Evolutionary conservation across 2,113 vertebrate genomes (phyloP).

Genomic region (Eurypyga helias): DNA sequence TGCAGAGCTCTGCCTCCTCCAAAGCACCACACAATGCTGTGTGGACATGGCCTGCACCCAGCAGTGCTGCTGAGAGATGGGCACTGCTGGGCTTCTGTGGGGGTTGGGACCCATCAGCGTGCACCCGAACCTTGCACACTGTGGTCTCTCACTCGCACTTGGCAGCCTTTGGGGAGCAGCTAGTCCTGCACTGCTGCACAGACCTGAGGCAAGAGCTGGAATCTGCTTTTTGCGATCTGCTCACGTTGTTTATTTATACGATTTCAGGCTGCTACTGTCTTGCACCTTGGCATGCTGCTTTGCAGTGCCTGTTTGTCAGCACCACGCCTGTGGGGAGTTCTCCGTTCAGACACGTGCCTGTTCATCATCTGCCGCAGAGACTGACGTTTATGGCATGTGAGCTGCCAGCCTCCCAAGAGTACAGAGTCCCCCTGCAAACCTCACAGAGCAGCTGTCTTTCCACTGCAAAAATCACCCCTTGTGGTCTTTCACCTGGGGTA

Average conservation of each 20-base stretch:
- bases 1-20: not conserved
- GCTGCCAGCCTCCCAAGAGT: not conserved
- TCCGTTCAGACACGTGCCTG: not conserved
- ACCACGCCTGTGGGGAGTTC: not conserved
- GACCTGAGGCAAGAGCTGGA: not conserved
- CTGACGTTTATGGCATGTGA: not conserved
- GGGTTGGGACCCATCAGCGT: accelerated
- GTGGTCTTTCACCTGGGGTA: not conserved
- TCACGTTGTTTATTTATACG: not conserved
- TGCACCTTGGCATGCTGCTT: conserved; percentile 13
- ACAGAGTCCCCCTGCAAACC: accelerated
- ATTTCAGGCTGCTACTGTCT: conserved; percentile 12
- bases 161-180: not conserved
- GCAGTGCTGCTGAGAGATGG: not conserved
- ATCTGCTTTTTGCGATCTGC: not conserved
- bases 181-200: accelerated
- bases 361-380: not conserved
- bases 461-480: not conserved
- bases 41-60: not conserved
- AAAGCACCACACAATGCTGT: accelerated
- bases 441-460: not conserved
- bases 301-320: not conserved
- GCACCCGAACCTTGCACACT: accelerated
- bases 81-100: accelerated
- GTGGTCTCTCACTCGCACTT: accelerated